phyloP scores from a whole-genome alignment of 2,113 vertebrate genomes.

The Pseudolaguvia tuberculata region DNA sequence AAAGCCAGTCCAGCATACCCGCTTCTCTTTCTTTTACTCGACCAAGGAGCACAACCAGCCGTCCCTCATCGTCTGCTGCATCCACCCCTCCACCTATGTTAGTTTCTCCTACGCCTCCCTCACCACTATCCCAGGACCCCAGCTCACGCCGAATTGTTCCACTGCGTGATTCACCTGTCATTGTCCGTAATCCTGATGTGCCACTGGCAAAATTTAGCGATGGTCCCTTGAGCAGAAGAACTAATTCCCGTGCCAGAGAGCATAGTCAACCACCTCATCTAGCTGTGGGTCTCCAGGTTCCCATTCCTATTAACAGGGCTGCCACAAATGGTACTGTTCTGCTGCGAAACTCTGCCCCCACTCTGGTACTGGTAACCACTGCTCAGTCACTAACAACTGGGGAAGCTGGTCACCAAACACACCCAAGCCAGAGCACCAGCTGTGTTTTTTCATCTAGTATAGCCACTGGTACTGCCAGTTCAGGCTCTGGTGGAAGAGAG shows the following conservation, averaged over 20 bases:
- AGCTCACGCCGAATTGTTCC: conserved; percentile 80
- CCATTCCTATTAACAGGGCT: conserved; percentile 82
- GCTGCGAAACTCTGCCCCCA: conserved; percentile 65
- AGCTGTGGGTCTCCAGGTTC: conserved; percentile 73
- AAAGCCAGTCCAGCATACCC: conserved; percentile 73
- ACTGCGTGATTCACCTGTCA: conserved; percentile 83
- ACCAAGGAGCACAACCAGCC: conserved; percentile 67
- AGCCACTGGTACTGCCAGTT: conserved; percentile 48
- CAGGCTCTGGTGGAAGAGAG: conserved; percentile 64
- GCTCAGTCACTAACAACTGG: conserved; percentile 63
- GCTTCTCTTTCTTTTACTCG: conserved; percentile 64
- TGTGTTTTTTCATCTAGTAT: conserved; percentile 38
- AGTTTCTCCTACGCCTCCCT: conserved; percentile 74
- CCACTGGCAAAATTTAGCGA: conserved; percentile 83
- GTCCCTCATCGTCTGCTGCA: conserved; percentile 68
- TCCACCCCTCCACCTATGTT: conserved; percentile 77
- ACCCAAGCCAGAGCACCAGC: conserved; percentile 55
- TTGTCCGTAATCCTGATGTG: conserved; percentile 87
- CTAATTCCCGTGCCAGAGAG: conserved; percentile 59
- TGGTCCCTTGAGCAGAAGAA: conserved; percentile 62
- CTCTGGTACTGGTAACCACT: conserved; percentile 67
- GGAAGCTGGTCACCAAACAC: conserved; percentile 53
- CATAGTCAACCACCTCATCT: conserved; percentile 62
- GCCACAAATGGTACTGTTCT: conserved; percentile 66
- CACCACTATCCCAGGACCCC: conserved; percentile 77